Evolutionary conservation across 2,113 vertebrate species (phyloP), one percentile per base, ranked within the genome.

Genomic region (Emydocephalus ijimae): DNA sequence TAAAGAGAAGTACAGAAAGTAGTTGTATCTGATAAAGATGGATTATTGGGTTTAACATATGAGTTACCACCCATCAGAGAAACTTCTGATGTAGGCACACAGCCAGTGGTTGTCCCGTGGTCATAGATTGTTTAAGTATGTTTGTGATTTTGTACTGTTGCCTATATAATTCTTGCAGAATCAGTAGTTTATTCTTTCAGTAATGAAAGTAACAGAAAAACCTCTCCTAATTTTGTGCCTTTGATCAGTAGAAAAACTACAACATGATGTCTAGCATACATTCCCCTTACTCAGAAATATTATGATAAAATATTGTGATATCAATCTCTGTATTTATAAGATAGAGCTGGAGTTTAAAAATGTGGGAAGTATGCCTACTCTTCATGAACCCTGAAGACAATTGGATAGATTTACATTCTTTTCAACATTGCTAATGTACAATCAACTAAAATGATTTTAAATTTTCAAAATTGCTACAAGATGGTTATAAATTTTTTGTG

Each of bases 401-500:
- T 94, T 95, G 95, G 92, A 95, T 96, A 97, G 92, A 94, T 96
- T 94, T 95, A 94, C 20, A 57, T 96, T 96, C 94, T 96, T 96
- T 96, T 96, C 95, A 94, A 94, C 92, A 89, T 95, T 94, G 92
- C 95, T 95, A 95, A 94, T 95, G 96, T 93, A 94, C 93, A 96
- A 96, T 95, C 96, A 95, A 94, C 96, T 95, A 96, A 96, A 96
- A 96, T 94, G 74, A 95, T 89, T 94, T 96, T 96, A 96, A 94
- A 95, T 94, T 93, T 93, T 94, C 4, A 12, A 96, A 98, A 98
- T 96, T 97, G 96, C 93, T 97, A 94, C 97, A 97, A 98, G 97
- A 98, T 97, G 97, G 96, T 96, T 95, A 94, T 96, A 97, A 97
- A 97, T 96, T 95, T 97, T 97, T 95, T 97, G 96, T 94, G 95